Percentiles rank a stretch among this genome's conserved stretches.
Evolutionary conservation across 2,113 vertebrate genomes (phyloP).

Genomic region (Promerops cafer): DNA sequence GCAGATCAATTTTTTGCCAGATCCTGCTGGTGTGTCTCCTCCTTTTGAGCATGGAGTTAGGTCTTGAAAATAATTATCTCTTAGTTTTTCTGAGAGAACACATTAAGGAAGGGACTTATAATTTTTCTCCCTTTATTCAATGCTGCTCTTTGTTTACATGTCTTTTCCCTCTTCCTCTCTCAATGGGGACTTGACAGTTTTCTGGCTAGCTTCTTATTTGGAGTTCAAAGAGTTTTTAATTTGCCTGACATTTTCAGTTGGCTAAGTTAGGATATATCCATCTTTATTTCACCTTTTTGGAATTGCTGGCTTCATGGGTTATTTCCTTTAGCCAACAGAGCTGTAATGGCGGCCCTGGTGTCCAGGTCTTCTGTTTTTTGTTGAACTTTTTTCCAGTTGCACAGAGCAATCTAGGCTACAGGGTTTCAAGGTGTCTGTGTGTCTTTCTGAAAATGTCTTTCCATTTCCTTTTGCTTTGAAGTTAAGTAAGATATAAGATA

Average conservation of each 20-base stretch:
- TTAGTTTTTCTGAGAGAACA: neutral
- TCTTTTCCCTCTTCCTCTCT: neutral
- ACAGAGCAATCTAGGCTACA: rapidly evolving
- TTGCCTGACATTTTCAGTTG: neutral
- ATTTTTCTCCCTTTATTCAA: neutral
- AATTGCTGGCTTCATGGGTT: neutral
- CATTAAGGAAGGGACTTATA: neutral
- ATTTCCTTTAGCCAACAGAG: neutral
- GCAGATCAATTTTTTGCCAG: neutral
- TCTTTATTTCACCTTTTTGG: neutral
- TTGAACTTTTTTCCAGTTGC: neutral
- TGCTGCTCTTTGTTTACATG: neutral
- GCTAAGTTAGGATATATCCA: neutral
- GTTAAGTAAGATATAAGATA: neutral
- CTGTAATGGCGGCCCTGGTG: neutral
- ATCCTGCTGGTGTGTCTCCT: neutral
- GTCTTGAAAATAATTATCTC: neutral
- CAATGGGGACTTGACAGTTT: neutral
- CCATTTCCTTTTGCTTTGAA: neutral
- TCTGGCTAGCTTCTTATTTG: neutral
- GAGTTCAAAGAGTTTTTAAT: neutral
- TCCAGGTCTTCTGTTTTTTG: neutral
- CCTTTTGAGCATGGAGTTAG: neutral
- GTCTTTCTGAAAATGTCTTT: neutral
- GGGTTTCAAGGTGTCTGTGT: neutral